A percentile compares a stretch with the other conserved stretches of the same genome.
These are phyloP conservation scores for Metellina segmentata DNA, from an alignment of 2,888 invertebrate genomes.

Conservation along the genomic window DNA sequence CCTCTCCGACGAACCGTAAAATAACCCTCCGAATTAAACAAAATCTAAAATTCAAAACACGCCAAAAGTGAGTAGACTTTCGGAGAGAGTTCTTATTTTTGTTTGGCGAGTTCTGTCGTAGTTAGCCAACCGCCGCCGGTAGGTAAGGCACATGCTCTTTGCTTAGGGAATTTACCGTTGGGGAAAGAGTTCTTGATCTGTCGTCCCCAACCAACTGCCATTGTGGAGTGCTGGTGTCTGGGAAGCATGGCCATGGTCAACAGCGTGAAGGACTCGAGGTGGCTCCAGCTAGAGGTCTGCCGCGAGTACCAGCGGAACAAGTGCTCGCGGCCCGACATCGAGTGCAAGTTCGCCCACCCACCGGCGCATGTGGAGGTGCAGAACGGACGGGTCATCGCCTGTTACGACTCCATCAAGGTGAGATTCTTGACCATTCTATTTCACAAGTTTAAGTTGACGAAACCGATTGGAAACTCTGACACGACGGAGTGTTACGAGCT, in stretches of 20 bases:
- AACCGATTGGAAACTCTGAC: too few relatives aligned
- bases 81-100: neutral
- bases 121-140: constrained; percentile 26
- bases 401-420: constrained; percentile 99
- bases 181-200: neutral
- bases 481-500: too few relatives aligned
- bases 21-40: too few relatives aligned
- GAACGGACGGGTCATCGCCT: constrained; percentile 99
- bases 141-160: constrained; percentile 44
- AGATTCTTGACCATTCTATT: constrained; percentile 80
- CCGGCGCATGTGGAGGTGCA: constrained; percentile 99
- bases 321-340: constrained; percentile 97
- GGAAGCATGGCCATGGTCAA: constrained; percentile 93
- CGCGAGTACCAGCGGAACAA: constrained; percentile 99
- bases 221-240: constrained; percentile 63
- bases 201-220: constrained; percentile 39
- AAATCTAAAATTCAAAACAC: too few relatives aligned
- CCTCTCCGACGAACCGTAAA: neutral
- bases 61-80: neutral
- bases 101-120: neutral
- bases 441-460: too few relatives aligned
- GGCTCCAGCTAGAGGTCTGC: constrained; percentile 97
- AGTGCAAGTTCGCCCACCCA: constrained; percentile 99
- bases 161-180: neutral
- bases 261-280: constrained; percentile 99